Conservation (phyloP, 2,888 invertebrate genomes). For the Meghimatium bilineatum region DNA sequence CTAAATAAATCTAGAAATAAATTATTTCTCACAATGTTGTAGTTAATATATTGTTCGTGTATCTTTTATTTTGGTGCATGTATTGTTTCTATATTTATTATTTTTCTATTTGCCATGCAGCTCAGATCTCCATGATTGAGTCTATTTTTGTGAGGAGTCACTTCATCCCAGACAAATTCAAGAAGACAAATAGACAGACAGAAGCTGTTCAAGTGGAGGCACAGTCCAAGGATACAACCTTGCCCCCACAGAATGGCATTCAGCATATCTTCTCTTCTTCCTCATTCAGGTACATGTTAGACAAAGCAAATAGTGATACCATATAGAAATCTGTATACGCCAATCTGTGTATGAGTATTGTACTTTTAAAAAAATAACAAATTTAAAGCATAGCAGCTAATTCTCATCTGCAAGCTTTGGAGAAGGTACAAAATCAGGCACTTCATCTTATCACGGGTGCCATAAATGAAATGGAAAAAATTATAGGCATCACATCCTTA, state of each 20-base stretch:
- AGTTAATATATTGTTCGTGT: not conserved
- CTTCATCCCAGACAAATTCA: constrained; percentile 69
- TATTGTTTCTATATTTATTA: not conserved
- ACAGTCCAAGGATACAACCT: constrained; percentile 43
- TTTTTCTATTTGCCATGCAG: constrained; percentile 54
- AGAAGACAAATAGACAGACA: constrained; percentile 69
- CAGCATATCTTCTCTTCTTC: constrained; percentile 64
- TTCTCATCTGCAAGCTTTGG: too few relatives aligned
- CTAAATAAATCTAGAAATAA: too few relatives aligned
- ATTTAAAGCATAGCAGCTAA: too few relatives aligned
- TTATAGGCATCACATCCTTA: too few relatives aligned
- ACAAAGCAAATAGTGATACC: not conserved
- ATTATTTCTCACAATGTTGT: not conserved
- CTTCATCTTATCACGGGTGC: too few relatives aligned
- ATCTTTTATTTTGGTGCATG: not conserved
- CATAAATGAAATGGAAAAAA: too few relatives aligned
- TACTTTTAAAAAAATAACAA: too few relatives aligned
- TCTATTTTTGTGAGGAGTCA: constrained; percentile 70
- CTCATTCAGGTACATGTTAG: constrained; percentile 55
- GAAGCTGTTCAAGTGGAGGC: constrained; percentile 68
- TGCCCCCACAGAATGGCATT: constrained; percentile 50
- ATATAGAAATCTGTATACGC: too few relatives aligned
- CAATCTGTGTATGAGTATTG: too few relatives aligned
- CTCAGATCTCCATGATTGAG: constrained; percentile 72
- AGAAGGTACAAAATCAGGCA: too few relatives aligned